Conservation (phyloP, 2,113 vertebrate species). For the Stegostoma tigrinum region DNA sequence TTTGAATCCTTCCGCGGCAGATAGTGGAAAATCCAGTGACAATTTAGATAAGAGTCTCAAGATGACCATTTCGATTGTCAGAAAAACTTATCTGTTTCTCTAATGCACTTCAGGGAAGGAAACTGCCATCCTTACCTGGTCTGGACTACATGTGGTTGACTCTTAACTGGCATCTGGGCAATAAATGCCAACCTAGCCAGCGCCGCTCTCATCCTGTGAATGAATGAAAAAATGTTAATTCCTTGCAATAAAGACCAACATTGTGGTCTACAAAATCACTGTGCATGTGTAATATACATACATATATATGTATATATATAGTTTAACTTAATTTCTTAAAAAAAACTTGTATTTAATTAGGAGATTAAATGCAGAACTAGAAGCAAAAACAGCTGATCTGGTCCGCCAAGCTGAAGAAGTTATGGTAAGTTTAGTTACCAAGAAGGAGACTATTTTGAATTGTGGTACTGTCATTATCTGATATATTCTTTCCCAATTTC, state of each 20-base stretch:
- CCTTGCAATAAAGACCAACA: neutral
- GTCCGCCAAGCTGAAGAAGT: conserved; percentile 78
- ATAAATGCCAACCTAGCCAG: no score
- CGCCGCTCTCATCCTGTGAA: no score
- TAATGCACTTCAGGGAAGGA: no score
- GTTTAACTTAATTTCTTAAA: neutral
- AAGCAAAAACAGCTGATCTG: conserved; percentile 79
- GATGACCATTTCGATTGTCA: no score
- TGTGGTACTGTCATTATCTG: neutral
- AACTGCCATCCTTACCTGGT: no score
- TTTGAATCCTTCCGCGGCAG: no score
- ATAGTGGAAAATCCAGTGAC: no score
- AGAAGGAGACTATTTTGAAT: neutral
- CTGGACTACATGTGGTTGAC: no score
- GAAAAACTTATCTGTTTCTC: no score
- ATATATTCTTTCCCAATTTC: neutral
- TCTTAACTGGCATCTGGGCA: no score
- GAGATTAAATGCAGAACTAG: conserved; percentile 80
- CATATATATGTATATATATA: neutral
- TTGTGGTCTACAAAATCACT: neutral
- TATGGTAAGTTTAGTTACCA: conserved; percentile 61
- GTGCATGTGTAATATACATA: neutral
- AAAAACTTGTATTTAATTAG: conserved; percentile 53
- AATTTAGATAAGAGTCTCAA: no score
- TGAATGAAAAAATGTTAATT: neutral